Percentiles rank a stretch among this genome's conserved stretches.
phyloP scores from a whole-genome alignment of 2,888 invertebrate species.

The Amphipoea lucens region DNA sequence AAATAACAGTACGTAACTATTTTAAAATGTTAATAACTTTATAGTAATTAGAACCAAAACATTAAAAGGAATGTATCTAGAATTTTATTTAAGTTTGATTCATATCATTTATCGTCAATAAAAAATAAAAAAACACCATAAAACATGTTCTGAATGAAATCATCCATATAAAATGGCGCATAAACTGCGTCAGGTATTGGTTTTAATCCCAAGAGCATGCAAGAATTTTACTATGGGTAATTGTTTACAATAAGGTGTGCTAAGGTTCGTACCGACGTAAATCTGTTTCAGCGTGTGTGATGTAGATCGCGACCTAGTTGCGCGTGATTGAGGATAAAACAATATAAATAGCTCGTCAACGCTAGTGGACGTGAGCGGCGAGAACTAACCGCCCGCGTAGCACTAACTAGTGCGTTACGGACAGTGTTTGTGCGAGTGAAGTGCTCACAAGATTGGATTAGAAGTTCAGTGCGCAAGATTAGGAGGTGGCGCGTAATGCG shows the following conservation, averaged over 20 bases:
- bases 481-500: constrained; percentile 78
- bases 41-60: neutral
- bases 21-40: neutral
- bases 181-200: constrained; percentile 10
- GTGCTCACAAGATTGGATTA: constrained; percentile 63
- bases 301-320: constrained; percentile 89
- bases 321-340: constrained; percentile 90
- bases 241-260: constrained; percentile 79
- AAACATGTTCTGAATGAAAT: constrained; percentile 11
- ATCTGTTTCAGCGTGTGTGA: constrained; percentile 83
- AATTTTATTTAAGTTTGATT: neutral
- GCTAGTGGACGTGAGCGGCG: constrained; percentile 79
- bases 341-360: constrained; percentile 90
- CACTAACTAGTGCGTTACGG: constrained; percentile 72
- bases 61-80: neutral
- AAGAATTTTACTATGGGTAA: constrained; percentile 62
- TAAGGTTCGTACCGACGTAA: constrained; percentile 74
- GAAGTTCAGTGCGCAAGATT: constrained; percentile 51
- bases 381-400: constrained; percentile 71
- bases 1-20: neutral
- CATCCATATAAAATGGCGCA: constrained; percentile 7
- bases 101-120: neutral
- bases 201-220: constrained; percentile 68
- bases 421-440: constrained; percentile 69
- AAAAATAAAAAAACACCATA: constrained; percentile 16